Conservation (phyloP, 2,113 vertebrate genomes). For the Sus scrofa region DNA sequence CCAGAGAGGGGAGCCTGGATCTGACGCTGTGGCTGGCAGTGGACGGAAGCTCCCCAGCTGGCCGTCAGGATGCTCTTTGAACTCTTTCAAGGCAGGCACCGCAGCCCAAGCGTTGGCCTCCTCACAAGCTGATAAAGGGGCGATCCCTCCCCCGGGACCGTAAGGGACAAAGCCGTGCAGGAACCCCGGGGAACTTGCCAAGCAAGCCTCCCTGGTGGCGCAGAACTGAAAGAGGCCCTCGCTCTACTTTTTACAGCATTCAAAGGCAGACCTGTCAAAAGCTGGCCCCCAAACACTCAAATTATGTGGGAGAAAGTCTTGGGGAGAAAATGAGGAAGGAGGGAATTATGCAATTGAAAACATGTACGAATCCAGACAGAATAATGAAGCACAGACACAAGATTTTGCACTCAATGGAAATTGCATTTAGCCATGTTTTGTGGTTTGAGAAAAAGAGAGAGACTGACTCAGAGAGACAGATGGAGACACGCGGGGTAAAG, state of each 20-base stretch:
- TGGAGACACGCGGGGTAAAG: constrained; percentile 73
- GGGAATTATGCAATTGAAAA: constrained; percentile 83
- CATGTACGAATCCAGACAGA: constrained; percentile 81
- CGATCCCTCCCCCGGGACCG: background rate
- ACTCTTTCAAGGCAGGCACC: background rate
- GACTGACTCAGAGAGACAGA: constrained; percentile 81
- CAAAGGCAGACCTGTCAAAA: constrained; percentile 81
- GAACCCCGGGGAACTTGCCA: constrained; percentile 59
- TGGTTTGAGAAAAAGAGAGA: constrained; percentile 77
- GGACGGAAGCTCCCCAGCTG: background rate
- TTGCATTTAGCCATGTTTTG: constrained; percentile 79
- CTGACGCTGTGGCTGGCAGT: background rate
- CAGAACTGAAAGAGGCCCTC: constrained; percentile 81
- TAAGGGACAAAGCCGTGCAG: constrained; percentile 58
- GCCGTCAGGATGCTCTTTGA: background rate
- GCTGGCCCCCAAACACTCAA: constrained; percentile 81
- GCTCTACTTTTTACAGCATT: constrained; percentile 81
- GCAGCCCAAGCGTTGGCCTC: background rate
- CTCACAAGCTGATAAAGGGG: background rate
- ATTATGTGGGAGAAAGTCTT: constrained; percentile 85
- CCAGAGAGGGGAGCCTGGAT: background rate
- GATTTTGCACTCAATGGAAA: constrained; percentile 80
- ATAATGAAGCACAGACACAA: constrained; percentile 83
- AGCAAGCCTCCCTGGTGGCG: constrained; percentile 54
- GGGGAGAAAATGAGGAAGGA: constrained; percentile 82